phyloP scores from a whole-genome alignment of 2,888 invertebrate genomes.

The Tetranychus piercei region DNA sequence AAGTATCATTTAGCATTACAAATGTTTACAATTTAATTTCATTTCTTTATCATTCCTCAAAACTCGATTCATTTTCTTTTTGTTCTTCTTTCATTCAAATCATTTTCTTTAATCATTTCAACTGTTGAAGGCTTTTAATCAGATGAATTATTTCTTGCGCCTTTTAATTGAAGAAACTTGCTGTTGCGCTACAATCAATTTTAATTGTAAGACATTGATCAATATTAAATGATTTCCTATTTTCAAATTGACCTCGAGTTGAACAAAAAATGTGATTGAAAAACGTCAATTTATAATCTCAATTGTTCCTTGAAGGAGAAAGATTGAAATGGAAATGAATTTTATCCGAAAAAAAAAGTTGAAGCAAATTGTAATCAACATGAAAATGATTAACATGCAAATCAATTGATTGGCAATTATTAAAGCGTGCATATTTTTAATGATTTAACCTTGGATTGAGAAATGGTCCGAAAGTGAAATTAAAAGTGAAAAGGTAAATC shows the following conservation, averaged over 20 bases:
- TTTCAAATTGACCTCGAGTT: background rate
- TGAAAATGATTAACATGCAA: background rate
- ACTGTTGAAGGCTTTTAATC: background rate
- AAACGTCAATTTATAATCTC: too few relatives aligned
- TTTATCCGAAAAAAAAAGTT: background rate
- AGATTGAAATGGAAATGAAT: too few relatives aligned
- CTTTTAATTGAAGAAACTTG: background rate
- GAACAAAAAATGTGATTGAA: too few relatives aligned
- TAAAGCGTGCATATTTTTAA: background rate
- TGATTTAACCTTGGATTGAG: too few relatives aligned
- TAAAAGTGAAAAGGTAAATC: too few relatives aligned
- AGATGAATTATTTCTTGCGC: background rate
- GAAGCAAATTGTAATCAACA: background rate
- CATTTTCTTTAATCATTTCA: background rate
- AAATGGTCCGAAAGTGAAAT: too few relatives aligned
- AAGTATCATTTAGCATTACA: too few relatives aligned
- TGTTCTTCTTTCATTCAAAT: background rate
- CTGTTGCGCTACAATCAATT: background rate
- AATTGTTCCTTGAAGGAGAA: too few relatives aligned
- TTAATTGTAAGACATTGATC: background rate
- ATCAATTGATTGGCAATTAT: background rate
- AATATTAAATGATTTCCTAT: background rate
- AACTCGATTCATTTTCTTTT: too few relatives aligned
- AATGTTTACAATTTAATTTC: too few relatives aligned
- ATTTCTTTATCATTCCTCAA: background rate